Evolutionary conservation across 2,113 vertebrate genomes (phyloP), one percentile per base, ranked within the genome.

Genomic region (Leptocoma aspasia): DNA sequence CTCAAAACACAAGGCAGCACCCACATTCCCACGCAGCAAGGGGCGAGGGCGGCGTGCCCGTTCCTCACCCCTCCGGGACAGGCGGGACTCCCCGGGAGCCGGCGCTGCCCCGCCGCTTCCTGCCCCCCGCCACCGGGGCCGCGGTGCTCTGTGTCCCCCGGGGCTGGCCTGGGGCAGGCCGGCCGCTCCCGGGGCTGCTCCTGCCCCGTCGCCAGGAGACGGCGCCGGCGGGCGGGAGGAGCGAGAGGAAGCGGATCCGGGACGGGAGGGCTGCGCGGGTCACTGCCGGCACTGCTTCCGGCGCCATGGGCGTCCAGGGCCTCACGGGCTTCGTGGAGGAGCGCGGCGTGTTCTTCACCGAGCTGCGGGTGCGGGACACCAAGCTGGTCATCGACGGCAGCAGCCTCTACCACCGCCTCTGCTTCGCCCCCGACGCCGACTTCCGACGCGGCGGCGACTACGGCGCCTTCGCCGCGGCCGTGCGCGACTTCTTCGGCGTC

Each of bases 391-490:
- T 99, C 37, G 99, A 99, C 37, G 99, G 99, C 53, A 99, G 98
- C 96, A 98, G 99, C 83, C 97, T 99, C 76, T 99, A 98, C 95
- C 98, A 98, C 89, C 93, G 91, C 19, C 98, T 99, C 28, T 99
- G 98, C 95, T 98, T 99, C 93, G 97, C 63, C 72, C 97, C 98
- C 31, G 89, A 97, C 66, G 93, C 98, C 87, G 99, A 99, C 77
- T 97, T 98, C 69, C 97, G 96, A 21, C 97, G 97, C 15, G 99
- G 99, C 52, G 99, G 99, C 28, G 99, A 99, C 94, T 99, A 99
- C 79, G 98, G 98, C 70, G 92, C 84, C 4, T 99, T 99, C 69
- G 82, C 97, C 18, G 88, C 77, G 6, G 84, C 98, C 42, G 95
- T 98, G 35, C 59, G 64, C 47, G 95, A 97, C 8, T 99, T 99